phyloP scores from a whole-genome alignment of 2,113 vertebrate genomes.

The Toxostoma redivivum region DNA sequence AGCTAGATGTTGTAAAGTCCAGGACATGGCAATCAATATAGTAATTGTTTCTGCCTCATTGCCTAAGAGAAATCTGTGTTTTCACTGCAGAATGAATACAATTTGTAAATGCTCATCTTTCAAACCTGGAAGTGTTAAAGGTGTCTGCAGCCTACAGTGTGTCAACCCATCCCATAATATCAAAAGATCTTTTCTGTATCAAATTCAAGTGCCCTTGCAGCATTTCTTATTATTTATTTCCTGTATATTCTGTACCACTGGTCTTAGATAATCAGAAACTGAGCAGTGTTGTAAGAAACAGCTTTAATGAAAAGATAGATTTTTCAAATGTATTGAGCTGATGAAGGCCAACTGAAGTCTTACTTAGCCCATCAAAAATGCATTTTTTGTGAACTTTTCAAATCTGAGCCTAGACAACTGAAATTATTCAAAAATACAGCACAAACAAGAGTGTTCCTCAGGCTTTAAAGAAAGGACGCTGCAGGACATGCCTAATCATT shows the following conservation, averaged over 20 bases:
- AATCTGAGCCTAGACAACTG: background rate
- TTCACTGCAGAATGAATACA: background rate
- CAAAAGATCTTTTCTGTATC: background rate
- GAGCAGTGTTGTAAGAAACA: background rate
- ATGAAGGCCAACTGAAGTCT: background rate
- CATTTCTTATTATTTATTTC: background rate
- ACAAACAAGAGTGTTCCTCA: background rate
- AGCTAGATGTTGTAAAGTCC: background rate
- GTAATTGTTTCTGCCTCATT: background rate
- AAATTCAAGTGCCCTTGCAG: background rate
- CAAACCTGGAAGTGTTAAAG: background rate
- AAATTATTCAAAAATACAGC: background rate
- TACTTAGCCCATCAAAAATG: background rate
- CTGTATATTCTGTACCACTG: background rate
- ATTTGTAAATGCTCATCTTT: background rate
- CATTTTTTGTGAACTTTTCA: background rate
- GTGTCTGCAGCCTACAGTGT: background rate
- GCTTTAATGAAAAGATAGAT: background rate
- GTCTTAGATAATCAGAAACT: background rate
- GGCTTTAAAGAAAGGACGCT: background rate
- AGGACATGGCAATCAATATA: background rate
- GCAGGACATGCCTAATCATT: background rate
- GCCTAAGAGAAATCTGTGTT: background rate
- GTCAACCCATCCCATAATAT: background rate
- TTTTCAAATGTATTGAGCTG: background rate